A percentile compares a stretch with the other conserved stretches of the same genome.
Evolutionary conservation across 35 echinoderm and acorn worm genomes (phyloP).

Genomic region (Strongylocentrotus purpuratus): DNA sequence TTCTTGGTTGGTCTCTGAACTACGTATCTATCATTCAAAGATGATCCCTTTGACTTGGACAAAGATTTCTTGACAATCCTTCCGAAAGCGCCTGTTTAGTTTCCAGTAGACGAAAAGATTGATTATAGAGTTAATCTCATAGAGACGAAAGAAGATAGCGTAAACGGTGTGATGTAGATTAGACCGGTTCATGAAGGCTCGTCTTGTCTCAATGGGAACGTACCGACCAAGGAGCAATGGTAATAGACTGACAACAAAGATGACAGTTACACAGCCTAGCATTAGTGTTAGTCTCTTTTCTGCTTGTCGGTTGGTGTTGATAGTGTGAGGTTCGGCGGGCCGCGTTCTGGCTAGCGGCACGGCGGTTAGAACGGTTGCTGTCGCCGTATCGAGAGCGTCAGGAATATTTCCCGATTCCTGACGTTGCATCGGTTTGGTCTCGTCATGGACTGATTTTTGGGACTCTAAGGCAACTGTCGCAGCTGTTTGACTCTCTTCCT

Average conservation of each 20-base stretch:
- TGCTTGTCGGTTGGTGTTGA: not conserved
- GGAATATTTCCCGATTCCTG: not conserved
- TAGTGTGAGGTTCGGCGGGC: not conserved
- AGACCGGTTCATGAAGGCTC: not conserved
- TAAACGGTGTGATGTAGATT: not conserved
- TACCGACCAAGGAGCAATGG: not conserved
- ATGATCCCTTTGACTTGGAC: not conserved
- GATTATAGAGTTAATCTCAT: not conserved
- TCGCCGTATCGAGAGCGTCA: not conserved
- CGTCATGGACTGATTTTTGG: no score
- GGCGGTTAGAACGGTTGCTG: not conserved
- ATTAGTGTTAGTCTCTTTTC: not conserved
- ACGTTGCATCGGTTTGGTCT: not conserved
- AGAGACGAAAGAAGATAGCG: not conserved
- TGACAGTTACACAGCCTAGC: not conserved
- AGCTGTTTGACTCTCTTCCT: no score
- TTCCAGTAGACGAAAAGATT: slow-evolving; percentile 19
- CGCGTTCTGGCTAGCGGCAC: not conserved
- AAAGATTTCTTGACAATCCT: slow-evolving; percentile 22
- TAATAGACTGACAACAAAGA: not conserved
- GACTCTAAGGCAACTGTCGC: no score
- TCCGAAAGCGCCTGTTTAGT: slow-evolving; percentile 12
- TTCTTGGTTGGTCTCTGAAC: no score
- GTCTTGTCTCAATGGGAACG: not conserved
- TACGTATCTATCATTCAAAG: not conserved